Evolutionary conservation across 1,140 invertebrate species (phyloP).

Genomic region (Belonocnema kinseyi): DNA sequence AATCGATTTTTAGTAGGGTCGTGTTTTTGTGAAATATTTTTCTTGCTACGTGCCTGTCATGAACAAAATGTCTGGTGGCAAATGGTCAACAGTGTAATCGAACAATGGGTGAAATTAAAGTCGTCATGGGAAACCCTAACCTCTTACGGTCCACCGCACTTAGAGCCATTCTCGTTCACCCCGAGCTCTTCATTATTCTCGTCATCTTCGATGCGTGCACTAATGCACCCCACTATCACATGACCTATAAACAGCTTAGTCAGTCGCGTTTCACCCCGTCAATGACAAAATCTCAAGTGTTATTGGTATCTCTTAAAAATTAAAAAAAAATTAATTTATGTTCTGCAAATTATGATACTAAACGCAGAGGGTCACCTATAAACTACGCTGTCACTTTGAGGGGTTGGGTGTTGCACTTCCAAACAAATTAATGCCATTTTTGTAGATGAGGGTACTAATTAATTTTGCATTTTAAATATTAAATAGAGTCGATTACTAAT

Average conservation of each 20-base stretch:
- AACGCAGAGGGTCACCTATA: neutral
- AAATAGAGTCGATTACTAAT: no score
- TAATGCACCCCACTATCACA: constrained; percentile 60
- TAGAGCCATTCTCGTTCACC: constrained; percentile 53
- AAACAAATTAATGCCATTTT: no score
- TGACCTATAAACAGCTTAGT: constrained; percentile 66
- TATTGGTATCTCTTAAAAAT: neutral
- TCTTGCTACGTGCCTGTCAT: constrained; percentile 15
- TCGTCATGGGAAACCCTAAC: constrained; percentile 72
- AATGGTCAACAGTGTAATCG: constrained; percentile 59
- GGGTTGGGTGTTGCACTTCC: no score
- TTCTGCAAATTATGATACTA: neutral
- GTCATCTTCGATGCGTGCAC: constrained; percentile 54
- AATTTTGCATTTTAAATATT: no score
- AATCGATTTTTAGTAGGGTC: neutral
- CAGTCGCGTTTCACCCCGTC: constrained; percentile 40
- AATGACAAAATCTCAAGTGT: constrained; percentile 1
- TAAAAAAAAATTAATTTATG: neutral
- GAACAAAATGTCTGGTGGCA: constrained; percentile 57
- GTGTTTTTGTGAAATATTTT: neutral
- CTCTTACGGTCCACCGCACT: constrained; percentile 70
- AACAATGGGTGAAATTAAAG: constrained; percentile 70
- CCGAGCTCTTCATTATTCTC: constrained; percentile 62
- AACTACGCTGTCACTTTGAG: no score
- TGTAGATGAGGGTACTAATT: no score